phyloP scores from a whole-genome alignment of 2,888 invertebrate species.

The Drosophila tanythrix region DNA sequence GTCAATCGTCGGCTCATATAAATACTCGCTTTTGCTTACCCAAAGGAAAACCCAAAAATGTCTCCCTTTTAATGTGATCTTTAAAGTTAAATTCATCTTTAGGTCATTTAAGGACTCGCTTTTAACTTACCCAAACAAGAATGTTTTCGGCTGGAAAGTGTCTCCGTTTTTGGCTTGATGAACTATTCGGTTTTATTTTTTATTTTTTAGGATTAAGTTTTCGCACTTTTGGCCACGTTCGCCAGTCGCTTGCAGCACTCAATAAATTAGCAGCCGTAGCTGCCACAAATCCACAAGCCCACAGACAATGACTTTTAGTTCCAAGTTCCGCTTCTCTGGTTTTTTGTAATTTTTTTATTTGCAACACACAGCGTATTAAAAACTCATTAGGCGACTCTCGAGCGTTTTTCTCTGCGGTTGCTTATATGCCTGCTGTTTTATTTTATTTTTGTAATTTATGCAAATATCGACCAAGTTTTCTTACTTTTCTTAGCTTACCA shows the following conservation, averaged over 20 bases:
- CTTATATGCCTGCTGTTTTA: conserved; percentile 19
- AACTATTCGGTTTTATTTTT: background rate
- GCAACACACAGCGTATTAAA: conserved; percentile 68
- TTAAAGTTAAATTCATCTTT: background rate
- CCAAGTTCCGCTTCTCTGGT: conserved; percentile 6
- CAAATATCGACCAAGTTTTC: conserved; percentile 70
- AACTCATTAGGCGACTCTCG: conserved; percentile 70
- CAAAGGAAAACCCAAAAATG: background rate
- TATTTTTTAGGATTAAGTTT: conserved; percentile 47
- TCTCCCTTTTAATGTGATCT: background rate
- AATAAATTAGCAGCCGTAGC: conserved; percentile 69
- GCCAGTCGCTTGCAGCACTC: conserved; percentile 52
- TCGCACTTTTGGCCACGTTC: conserved; percentile 42
- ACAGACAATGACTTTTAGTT: conserved; percentile 66
- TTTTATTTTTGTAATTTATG: conserved; percentile 67
- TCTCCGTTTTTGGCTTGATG: background rate
- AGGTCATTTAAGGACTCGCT: background rate
- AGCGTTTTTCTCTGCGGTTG: conserved; percentile 37
- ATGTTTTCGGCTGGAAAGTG: conserved; percentile 11
- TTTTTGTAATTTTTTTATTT: conserved; percentile 4
- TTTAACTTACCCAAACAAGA: conserved; percentile 27
- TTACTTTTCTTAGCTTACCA: conserved; percentile 11
- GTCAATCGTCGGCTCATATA: background rate
- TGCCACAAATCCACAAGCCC: conserved; percentile 58
- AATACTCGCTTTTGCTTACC: background rate